A percentile compares a stretch with the other conserved stretches of the same genome.
These are phyloP conservation scores for Elgonia sp. DNA, from an alignment of 2,888 invertebrate genomes.

Conservation along the genomic window DNA sequence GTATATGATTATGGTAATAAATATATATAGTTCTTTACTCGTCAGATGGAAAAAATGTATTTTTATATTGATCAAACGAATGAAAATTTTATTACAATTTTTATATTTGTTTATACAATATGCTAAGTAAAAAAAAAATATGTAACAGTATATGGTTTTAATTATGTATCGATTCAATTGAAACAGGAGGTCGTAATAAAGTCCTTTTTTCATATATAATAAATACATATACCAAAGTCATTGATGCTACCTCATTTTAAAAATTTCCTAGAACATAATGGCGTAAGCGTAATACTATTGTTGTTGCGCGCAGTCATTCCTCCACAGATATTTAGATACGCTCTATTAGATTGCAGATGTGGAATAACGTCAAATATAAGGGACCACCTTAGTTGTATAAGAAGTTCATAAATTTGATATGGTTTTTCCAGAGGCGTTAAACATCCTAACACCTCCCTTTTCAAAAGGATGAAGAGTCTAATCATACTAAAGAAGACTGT, in stretches of 20 bases:
- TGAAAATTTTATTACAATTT: too few relatives aligned
- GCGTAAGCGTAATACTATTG: conserved; percentile 56
- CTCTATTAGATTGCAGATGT: conserved; percentile 79
- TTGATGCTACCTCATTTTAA: conserved; percentile 48
- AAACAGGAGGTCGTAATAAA: neutral
- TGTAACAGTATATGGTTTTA: too few relatives aligned
- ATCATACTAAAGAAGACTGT: conserved; percentile 69
- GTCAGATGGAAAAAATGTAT: too few relatives aligned
- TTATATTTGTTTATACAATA: too few relatives aligned
- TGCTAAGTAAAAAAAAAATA: too few relatives aligned
- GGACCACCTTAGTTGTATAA: conserved; percentile 79
- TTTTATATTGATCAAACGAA: too few relatives aligned
- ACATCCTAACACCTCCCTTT: conserved; percentile 69
- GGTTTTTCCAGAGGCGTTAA: conserved; percentile 74
- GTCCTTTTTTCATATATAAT: neutral
- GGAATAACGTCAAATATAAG: conserved; percentile 62
- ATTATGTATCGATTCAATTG: neutral
- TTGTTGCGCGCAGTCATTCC: conserved; percentile 46
- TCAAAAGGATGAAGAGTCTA: conserved; percentile 58
- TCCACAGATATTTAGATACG: conserved; percentile 79
- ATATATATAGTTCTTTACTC: too few relatives aligned
- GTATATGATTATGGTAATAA: too few relatives aligned
- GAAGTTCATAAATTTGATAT: conserved; percentile 83
- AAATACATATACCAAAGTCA: conserved; percentile 26
- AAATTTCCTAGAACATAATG: conserved; percentile 48